Conservation (phyloP, 2,888 invertebrate species). For the Argynnis bischoffii region DNA sequence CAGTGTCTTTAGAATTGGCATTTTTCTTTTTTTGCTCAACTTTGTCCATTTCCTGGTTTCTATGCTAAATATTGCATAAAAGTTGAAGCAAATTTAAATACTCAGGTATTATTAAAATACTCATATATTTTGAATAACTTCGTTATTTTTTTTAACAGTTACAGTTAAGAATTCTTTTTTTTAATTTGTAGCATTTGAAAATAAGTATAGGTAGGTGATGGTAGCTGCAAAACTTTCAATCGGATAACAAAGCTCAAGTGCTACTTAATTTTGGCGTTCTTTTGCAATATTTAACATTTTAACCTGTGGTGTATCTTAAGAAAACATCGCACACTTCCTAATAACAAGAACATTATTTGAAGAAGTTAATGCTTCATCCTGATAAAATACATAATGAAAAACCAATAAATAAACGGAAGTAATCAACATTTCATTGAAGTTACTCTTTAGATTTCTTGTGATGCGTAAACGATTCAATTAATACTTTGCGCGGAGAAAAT, state of each 20-base stretch:
- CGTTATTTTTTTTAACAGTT: no score
- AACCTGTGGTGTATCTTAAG: no score
- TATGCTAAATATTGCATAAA: constrained; percentile 1
- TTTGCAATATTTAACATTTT: no score
- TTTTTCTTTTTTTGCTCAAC: constrained; percentile 33
- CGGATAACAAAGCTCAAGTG: no score
- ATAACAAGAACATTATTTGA: constrained; percentile 2
- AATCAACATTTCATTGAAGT: constrained; percentile 20
- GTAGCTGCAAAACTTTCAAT: no score
- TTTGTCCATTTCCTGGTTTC: constrained; percentile 23
- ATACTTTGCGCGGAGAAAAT: constrained; percentile 40
- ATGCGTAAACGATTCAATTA: constrained; percentile 43
- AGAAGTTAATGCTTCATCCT: constrained; percentile 4
- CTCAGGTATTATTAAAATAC: not conserved
- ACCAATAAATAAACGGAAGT: constrained; percentile 12
- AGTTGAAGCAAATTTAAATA: constrained; percentile 2
- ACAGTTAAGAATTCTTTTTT: no score
- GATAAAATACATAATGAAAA: not conserved
- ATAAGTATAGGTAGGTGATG: no score
- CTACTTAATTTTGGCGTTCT: no score
- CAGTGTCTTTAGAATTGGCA: constrained; percentile 49
- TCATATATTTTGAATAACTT: no score
- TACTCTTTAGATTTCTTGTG: constrained; percentile 34
- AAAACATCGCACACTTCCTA: no score
- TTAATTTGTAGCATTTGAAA: no score